Conservation (phyloP, 2,888 invertebrate genomes). For the Buathra laborator region DNA sequence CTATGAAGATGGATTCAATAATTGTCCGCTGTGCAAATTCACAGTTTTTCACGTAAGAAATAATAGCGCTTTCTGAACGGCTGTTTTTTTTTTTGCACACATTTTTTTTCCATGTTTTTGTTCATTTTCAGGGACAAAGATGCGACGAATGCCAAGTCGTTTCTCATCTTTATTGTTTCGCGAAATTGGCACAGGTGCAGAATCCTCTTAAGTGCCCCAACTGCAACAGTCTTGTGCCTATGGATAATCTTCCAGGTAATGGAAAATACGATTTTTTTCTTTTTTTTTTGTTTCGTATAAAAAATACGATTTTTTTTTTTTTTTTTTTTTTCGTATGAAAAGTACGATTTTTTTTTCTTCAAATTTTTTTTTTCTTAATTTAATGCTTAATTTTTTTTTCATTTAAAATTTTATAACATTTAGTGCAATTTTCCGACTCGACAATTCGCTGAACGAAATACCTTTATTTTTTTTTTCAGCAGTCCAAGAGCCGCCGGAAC, state of each 20-base stretch:
- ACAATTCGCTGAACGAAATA: not conserved
- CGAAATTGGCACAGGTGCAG: constrained; percentile 66
- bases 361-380: too few species aligned
- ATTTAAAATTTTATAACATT: too few species aligned
- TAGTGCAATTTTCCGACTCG: too few species aligned
- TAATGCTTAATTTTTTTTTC: too few species aligned
- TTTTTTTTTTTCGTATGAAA: too few species aligned
- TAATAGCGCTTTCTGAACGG: too few species aligned
- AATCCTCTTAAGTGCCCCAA: constrained; percentile 73
- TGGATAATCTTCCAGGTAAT: constrained; percentile 65
- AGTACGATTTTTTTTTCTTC: too few species aligned
- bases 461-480: not conserved
- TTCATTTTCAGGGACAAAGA: constrained; percentile 72
- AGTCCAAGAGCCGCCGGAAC: not conserved
- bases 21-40: constrained; percentile 79
- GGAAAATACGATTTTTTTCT: not conserved
- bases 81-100: too few species aligned
- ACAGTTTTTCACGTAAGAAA: constrained; percentile 79
- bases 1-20: constrained; percentile 74
- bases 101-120: too few species aligned
- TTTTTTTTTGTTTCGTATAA: too few species aligned
- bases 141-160: constrained; percentile 72
- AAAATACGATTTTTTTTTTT: too few species aligned
- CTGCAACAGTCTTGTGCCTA: constrained; percentile 68
- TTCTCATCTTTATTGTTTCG: constrained; percentile 76